These are phyloP conservation scores for Metopia argyrocephala DNA, from an alignment of 2,888 invertebrate genomes.

Conservation along the genomic window DNA sequence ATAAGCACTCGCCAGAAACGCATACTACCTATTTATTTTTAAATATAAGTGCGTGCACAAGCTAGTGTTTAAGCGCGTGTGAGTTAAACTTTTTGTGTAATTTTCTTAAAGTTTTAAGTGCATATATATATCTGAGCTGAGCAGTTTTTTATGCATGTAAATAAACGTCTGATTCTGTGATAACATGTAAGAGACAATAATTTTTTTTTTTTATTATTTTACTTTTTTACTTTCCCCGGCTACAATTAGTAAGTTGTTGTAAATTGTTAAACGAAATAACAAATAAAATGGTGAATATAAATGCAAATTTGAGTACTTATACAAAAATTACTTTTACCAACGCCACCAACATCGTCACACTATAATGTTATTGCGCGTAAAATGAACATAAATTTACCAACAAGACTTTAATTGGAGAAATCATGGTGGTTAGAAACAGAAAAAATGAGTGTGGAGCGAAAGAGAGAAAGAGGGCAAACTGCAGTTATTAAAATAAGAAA, in stretches of 20 bases:
- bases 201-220: not conserved
- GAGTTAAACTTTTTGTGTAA: not conserved
- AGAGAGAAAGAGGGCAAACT: not conserved
- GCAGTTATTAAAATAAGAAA: not conserved
- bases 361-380: not conserved
- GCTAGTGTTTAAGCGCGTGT: not conserved
- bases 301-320: not conserved
- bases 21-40: no score
- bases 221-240: not conserved
- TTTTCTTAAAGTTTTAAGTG: slow-evolving; percentile 19
- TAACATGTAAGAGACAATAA: no score
- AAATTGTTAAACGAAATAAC: not conserved
- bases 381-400: not conserved
- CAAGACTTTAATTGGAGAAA: not conserved
- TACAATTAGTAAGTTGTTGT: slow-evolving; percentile 16
- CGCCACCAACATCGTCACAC: not conserved
- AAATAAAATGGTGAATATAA: not conserved
- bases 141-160: not conserved
- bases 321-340: not conserved
- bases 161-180: not conserved
- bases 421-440: not conserved
- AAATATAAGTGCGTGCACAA: not conserved
- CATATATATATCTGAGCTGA: not conserved
- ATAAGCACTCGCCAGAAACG: no score
- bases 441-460: not conserved